Percentiles rank a stretch among this genome's conserved stretches.
Evolutionary conservation across 2,888 invertebrate species (phyloP).

Genomic region (Pristionchus exspectatus): DNA sequence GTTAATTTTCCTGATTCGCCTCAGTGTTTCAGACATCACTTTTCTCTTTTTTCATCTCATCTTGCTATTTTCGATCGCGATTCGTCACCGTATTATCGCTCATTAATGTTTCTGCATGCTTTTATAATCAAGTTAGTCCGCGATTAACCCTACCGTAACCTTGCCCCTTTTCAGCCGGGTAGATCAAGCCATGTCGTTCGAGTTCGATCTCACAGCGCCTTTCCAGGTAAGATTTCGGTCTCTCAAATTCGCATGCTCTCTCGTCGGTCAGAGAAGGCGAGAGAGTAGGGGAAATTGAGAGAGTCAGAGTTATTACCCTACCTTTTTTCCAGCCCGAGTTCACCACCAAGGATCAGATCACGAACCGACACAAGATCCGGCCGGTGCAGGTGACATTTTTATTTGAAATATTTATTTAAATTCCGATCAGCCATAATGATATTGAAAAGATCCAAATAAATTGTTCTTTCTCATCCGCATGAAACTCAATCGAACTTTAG

Average conservation of each 20-base stretch:
- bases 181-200: slow-evolving; percentile 68
- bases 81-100: background rate
- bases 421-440: no score
- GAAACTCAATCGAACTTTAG: background rate
- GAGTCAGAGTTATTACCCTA: background rate
- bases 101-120: background rate
- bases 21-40: slow-evolving; percentile 10
- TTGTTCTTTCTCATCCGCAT: background rate
- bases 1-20: slow-evolving; percentile 2
- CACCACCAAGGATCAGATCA: slow-evolving; percentile 71
- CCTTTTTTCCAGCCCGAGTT: slow-evolving; percentile 65
- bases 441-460: no score
- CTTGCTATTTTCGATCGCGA: background rate
- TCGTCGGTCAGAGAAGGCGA: no score
- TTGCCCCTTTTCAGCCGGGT: background rate
- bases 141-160: background rate
- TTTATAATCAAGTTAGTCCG: background rate
- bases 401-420: background rate
- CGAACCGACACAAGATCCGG: slow-evolving; percentile 75
- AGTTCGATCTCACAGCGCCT: slow-evolving; percentile 73
- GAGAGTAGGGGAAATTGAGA: background rate
- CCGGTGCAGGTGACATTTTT: slow-evolving; percentile 72
- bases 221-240: slow-evolving; percentile 57
- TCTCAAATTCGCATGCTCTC: no score
- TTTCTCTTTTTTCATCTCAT: background rate